Conservation (phyloP, 2,888 invertebrate genomes). For the Drosophila peninsularis region DNA sequence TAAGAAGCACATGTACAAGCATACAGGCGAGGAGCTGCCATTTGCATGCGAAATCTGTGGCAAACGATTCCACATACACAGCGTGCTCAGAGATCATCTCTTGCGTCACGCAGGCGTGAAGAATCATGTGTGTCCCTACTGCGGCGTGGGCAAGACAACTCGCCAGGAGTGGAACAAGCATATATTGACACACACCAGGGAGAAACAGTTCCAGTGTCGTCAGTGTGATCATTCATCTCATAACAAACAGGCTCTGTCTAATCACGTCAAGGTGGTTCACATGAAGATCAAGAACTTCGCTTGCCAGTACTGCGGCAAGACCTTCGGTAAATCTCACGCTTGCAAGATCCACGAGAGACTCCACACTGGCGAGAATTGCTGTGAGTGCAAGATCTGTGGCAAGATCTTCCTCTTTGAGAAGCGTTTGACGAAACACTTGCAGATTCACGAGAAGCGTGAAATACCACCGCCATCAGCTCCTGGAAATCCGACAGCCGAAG, state of each 20-base stretch:
- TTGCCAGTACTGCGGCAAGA: conserved; percentile 82
- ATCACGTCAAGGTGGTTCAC: conserved; percentile 81
- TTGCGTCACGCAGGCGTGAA: conserved; percentile 83
- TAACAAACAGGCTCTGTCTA: conserved; percentile 81
- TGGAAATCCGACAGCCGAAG: conserved; percentile 44
- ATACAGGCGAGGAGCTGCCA: conserved; percentile 82
- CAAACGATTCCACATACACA: conserved; percentile 82
- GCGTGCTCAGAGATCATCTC: conserved; percentile 82
- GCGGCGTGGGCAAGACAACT: conserved; percentile 83
- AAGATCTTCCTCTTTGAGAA: conserved; percentile 81
- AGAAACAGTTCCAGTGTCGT: conserved; percentile 82
- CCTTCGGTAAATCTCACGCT: conserved; percentile 82
- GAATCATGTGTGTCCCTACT: conserved; percentile 83
- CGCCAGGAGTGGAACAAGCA: conserved; percentile 83
- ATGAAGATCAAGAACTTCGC: conserved; percentile 82
- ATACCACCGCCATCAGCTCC: conserved; percentile 46
- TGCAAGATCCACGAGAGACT: conserved; percentile 82
- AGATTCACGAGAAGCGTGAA: conserved; percentile 81
- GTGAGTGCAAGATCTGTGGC: conserved; percentile 82
- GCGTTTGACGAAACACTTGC: conserved; percentile 81
- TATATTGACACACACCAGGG: conserved; percentile 82
- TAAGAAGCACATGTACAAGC: conserved; percentile 83
- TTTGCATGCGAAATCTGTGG: conserved; percentile 82
- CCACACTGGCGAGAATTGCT: conserved; percentile 81
- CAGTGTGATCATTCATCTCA: conserved; percentile 82